These are phyloP conservation scores for Drosophila anomelani DNA, from an alignment of 2,888 invertebrate genomes.

Conservation along the genomic window DNA sequence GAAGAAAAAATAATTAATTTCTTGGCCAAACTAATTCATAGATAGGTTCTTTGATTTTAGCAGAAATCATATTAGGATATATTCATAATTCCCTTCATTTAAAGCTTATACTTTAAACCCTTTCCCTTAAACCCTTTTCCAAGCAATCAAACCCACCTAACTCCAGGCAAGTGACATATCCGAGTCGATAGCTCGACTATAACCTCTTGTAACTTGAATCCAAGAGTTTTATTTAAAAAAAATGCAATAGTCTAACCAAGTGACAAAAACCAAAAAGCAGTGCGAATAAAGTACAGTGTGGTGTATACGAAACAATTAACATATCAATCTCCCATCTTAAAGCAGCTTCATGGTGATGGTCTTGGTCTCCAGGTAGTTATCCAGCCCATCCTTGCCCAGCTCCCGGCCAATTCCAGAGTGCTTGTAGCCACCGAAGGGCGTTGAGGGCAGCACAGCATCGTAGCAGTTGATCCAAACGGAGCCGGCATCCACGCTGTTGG, in stretches of 20 bases:
- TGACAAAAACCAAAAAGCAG: conserved; percentile 38
- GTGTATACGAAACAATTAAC: conserved; percentile 23
- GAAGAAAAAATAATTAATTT: neutral
- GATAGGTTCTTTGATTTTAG: no score
- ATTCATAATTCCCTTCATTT: neutral
- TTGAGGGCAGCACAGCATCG: conserved; percentile 86
- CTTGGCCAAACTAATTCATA: neutral
- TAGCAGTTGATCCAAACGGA: conserved; percentile 90
- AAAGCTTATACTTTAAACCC: neutral
- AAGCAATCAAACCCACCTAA: neutral
- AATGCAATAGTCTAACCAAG: conserved; percentile 54
- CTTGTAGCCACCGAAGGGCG: conserved; percentile 95
- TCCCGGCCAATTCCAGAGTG: conserved; percentile 94
- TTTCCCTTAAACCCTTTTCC: neutral
- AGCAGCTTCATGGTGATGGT: conserved; percentile 88
- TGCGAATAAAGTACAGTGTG: conserved; percentile 57
- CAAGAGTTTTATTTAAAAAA: conserved; percentile 30
- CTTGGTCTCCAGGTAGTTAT: conserved; percentile 92
- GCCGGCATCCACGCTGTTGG: conserved; percentile 91
- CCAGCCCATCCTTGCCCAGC: conserved; percentile 91
- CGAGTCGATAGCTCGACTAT: conserved; percentile 10
- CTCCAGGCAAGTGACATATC: conserved; percentile 1
- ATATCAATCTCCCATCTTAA: conserved; percentile 27
- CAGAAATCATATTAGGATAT: neutral
- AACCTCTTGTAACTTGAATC: conserved; percentile 12